Conservation (phyloP, 2,888 invertebrate genomes). For the Cerceris ruficornis region DNA sequence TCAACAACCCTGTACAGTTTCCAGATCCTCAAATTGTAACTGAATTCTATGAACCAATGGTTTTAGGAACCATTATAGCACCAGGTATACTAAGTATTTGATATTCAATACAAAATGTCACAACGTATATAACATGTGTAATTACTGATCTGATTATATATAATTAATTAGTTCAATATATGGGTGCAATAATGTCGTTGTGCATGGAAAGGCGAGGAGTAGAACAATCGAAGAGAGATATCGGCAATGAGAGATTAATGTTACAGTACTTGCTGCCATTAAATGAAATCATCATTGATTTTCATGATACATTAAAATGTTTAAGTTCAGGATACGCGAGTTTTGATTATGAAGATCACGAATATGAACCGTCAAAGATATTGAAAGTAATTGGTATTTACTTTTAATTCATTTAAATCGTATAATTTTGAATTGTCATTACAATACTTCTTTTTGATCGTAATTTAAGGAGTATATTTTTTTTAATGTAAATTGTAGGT, state of each 20-base stretch:
- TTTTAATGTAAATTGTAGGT: no score
- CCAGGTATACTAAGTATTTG: constrained; percentile 83
- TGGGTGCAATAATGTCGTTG: constrained; percentile 87
- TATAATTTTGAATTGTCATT: neutral
- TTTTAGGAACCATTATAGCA: constrained; percentile 94
- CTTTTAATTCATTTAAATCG: neutral
- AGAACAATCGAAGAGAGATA: constrained; percentile 87
- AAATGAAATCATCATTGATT: constrained; percentile 96
- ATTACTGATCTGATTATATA: neutral
- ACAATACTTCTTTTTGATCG: no score
- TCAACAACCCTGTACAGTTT: constrained; percentile 89
- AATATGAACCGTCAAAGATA: constrained; percentile 90
- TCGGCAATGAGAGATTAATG: constrained; percentile 92
- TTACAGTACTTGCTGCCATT: constrained; percentile 93
- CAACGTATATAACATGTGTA: neutral
- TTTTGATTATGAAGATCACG: constrained; percentile 95
- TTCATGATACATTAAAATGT: constrained; percentile 95
- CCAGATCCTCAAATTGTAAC: constrained; percentile 87
- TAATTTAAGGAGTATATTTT: no score
- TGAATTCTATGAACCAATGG: constrained; percentile 93
- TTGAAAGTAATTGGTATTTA: constrained; percentile 86
- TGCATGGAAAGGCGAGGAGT: constrained; percentile 90
- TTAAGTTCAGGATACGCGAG: constrained; percentile 97
- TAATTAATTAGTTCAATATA: constrained; percentile 83
- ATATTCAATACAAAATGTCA: neutral